A percentile compares a stretch with the other conserved stretches of the same genome.
phyloP scores from a whole-genome alignment of 2,888 invertebrate genomes.

The Pachycephus smyrnensis region DNA sequence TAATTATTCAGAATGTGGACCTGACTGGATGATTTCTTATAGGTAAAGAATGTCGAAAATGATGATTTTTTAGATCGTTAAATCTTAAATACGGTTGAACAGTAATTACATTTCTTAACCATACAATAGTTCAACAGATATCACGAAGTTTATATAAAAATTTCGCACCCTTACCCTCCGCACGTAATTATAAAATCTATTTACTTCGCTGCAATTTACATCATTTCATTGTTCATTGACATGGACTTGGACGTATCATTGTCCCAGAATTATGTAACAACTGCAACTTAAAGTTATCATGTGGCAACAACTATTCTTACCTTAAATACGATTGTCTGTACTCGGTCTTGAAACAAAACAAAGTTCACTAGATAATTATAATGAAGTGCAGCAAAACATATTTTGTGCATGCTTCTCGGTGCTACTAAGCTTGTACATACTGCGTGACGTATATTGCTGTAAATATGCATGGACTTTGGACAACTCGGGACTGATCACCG shows the following conservation, averaged over 20 bases:
- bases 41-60: background rate
- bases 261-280: background rate
- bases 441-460: constrained; percentile 36
- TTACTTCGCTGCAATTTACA: constrained; percentile 1
- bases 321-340: background rate
- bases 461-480: constrained; percentile 53
- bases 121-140: background rate
- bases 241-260: background rate
- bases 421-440: constrained; percentile 39
- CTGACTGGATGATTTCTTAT: constrained; percentile 44
- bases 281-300: background rate
- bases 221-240: background rate
- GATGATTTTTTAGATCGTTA: background rate
- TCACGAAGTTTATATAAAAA: background rate
- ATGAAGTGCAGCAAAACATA: background rate
- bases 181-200: background rate
- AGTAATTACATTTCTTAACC: background rate
- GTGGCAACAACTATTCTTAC: background rate
- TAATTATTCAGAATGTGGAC: constrained; percentile 45
- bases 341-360: background rate
- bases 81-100: background rate
- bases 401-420: constrained; percentile 43
- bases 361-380: background rate
- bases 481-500: constrained; percentile 24
- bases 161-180: background rate